These are phyloP conservation scores for Fukomys damarensis DNA, from an alignment of 2,113 vertebrate species.

Conservation along the genomic window DNA sequence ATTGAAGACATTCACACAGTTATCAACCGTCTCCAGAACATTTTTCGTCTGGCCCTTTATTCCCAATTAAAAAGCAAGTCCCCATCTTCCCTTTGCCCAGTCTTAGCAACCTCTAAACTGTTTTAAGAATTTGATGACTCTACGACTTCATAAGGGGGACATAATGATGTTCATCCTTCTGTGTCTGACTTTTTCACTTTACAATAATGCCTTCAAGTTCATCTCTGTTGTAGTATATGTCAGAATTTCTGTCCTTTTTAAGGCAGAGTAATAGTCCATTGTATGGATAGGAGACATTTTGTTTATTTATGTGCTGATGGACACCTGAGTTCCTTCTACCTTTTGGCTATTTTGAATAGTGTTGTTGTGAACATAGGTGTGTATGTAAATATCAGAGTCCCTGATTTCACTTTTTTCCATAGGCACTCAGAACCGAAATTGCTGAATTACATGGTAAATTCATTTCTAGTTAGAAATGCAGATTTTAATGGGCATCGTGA, in stretches of 20 bases:
- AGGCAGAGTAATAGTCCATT: neutral
- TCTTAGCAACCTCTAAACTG: neutral
- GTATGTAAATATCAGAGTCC: neutral
- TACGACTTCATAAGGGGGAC: neutral
- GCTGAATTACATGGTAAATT: neutral
- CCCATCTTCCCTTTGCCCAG: fast-evolving
- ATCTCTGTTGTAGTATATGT: neutral
- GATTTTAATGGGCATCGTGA: neutral
- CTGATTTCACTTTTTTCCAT: neutral
- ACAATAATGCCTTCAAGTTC: neutral
- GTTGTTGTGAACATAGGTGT: fast-evolving
- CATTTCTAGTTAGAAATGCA: neutral
- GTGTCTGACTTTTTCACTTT: neutral
- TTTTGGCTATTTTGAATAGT: neutral
- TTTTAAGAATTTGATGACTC: neutral
- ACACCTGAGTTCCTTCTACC: too few species aligned
- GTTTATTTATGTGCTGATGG: fast-evolving
- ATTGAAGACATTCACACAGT: neutral
- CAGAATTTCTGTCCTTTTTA: neutral
- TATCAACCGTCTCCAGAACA: neutral
- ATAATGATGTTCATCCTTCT: neutral
- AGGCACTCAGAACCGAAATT: neutral
- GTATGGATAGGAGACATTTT: neutral
- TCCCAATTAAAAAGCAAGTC: neutral
- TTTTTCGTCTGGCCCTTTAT: neutral